Evolutionary conservation across 2,888 invertebrate species (phyloP).

Genomic region (Drosophila sordidula): DNA sequence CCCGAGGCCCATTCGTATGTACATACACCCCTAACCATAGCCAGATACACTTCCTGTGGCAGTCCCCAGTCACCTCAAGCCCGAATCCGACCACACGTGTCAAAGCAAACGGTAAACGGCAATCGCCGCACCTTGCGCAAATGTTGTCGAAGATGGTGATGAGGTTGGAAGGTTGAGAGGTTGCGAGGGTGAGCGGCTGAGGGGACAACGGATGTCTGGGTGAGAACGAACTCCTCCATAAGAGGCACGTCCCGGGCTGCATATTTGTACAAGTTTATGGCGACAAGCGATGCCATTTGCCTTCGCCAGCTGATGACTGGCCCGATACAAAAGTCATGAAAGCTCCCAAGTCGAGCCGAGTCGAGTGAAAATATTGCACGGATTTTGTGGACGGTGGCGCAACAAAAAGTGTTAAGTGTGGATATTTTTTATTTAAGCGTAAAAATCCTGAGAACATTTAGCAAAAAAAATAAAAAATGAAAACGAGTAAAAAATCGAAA

Average conservation of each 20-base stretch:
- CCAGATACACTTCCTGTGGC: slow-evolving; percentile 45
- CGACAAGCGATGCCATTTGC: slow-evolving; percentile 79
- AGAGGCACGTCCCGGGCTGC: slow-evolving; percentile 74
- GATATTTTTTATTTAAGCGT: slow-evolving; percentile 76
- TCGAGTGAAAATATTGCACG: slow-evolving; percentile 56
- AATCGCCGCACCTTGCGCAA: slow-evolving; percentile 72
- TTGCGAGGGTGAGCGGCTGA: slow-evolving; percentile 1
- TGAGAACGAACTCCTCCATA: slow-evolving; percentile 32
- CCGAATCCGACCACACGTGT: slow-evolving; percentile 59
- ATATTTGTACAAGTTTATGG: slow-evolving; percentile 80
- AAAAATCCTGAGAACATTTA: slow-evolving; percentile 62
- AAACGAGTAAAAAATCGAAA: slow-evolving; percentile 15
- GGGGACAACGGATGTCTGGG: background rate
- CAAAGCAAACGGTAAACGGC: slow-evolving; percentile 70
- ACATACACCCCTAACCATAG: slow-evolving; percentile 15
- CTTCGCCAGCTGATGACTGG: slow-evolving; percentile 74
- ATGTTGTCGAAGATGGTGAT: slow-evolving; percentile 55
- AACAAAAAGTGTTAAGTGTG: slow-evolving; percentile 78
- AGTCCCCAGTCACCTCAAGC: slow-evolving; percentile 39
- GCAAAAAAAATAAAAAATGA: slow-evolving; percentile 41
- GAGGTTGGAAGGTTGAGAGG: slow-evolving; percentile 7
- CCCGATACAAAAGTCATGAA: slow-evolving; percentile 78
- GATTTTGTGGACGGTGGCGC: slow-evolving; percentile 54
- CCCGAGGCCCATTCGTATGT: slow-evolving; percentile 21
- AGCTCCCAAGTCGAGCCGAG: slow-evolving; percentile 33